Evolutionary conservation across 2,888 invertebrate species (phyloP).

Genomic region (Rutpela maculata): DNA sequence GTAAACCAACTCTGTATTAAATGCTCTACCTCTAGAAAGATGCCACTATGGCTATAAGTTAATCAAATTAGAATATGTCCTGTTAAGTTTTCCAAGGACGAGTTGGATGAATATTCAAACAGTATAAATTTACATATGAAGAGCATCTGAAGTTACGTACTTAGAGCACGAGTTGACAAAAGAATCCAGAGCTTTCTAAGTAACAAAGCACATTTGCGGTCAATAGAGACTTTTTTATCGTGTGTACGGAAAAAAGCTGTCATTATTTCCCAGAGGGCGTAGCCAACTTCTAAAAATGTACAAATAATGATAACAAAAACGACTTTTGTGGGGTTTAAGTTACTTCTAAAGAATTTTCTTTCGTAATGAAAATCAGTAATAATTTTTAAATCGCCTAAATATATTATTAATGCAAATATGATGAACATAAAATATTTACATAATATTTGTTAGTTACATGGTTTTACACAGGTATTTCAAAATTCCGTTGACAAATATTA

Average conservation of each 20-base stretch:
- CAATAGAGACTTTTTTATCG: slow-evolving; percentile 29
- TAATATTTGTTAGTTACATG: too few species aligned
- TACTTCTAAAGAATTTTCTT: background rate
- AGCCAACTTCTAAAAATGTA: slow-evolving; percentile 9
- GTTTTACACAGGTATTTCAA: too few species aligned
- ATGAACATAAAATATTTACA: too few species aligned
- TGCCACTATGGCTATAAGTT: slow-evolving; percentile 50
- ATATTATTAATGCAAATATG: background rate
- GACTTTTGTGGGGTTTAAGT: background rate
- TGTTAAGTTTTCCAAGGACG: slow-evolving; percentile 64
- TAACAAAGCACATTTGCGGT: slow-evolving; percentile 55
- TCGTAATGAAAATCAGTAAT: background rate
- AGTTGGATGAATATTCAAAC: slow-evolving; percentile 71
- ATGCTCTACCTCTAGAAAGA: slow-evolving; percentile 4
- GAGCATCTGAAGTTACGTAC: slow-evolving; percentile 61
- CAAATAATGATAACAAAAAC: slow-evolving; percentile 20
- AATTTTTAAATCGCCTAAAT: background rate
- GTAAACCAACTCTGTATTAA: slow-evolving; percentile 7
- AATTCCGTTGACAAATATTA: too few species aligned
- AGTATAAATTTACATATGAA: slow-evolving; percentile 70
- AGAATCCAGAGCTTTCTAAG: slow-evolving; percentile 49
- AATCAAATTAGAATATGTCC: slow-evolving; percentile 65
- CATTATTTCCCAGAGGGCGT: slow-evolving; percentile 20
- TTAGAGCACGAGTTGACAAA: slow-evolving; percentile 57
- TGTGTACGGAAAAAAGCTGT: slow-evolving; percentile 21